Conservation (phyloP, 2,113 vertebrate species). For the Apodemus speciosus region DNA sequence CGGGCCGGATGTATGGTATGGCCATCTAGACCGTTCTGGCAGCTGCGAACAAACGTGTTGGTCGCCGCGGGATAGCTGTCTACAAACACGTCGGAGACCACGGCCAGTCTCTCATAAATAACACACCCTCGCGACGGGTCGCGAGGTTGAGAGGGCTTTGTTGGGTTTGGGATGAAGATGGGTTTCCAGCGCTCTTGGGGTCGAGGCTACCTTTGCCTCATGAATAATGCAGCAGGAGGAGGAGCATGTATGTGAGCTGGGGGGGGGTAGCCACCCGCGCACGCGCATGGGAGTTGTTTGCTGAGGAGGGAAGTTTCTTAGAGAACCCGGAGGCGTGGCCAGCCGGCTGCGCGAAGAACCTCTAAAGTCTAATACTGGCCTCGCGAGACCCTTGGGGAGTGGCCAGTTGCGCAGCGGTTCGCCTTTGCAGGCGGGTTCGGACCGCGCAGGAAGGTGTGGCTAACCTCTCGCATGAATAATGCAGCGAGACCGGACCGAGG, state of each 20-base stretch:
- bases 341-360: too few relatives aligned
- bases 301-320: background rate
- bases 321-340: background rate
- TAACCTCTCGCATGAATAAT: background rate
- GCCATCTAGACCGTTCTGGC: background rate
- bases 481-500: background rate
- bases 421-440: too few relatives aligned
- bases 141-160: background rate
- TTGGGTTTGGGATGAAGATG: background rate
- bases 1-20: background rate
- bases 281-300: background rate
- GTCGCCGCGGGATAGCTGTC: background rate
- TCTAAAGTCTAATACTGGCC: background rate
- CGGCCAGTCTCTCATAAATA: too few relatives aligned
- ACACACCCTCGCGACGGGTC: background rate
- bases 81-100: background rate
- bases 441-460: background rate
- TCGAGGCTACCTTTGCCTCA: background rate
- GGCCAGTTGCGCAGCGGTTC: background rate
- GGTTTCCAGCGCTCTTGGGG: background rate
- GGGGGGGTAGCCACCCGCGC: background rate
- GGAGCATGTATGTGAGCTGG: background rate
- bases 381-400: background rate
- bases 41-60: background rate
- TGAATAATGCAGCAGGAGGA: background rate